Percentiles rank a stretch among this genome's conserved stretches.
Conservation (phyloP, 53 echinoderm and acorn worm species). For the Pentamera pediparva region DNA sequence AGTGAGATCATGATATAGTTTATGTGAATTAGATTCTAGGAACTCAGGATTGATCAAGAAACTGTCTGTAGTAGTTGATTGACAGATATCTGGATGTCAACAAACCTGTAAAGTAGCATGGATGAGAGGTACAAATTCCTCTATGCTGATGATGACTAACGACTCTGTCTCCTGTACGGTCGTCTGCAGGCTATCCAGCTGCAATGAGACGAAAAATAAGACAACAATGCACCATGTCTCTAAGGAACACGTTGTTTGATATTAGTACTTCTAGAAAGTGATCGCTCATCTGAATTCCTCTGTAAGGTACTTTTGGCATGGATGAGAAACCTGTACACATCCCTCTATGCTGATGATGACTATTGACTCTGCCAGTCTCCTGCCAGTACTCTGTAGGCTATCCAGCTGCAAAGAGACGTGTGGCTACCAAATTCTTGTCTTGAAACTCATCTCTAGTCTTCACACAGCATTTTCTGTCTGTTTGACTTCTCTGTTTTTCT, state of each 20-base stretch:
- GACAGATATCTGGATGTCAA: background rate
- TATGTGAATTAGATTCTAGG: background rate
- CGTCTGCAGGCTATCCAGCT: background rate
- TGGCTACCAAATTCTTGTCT: too few species aligned
- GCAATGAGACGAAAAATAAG: too few species aligned
- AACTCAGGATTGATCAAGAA: background rate
- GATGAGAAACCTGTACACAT: background rate
- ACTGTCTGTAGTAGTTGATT: background rate
- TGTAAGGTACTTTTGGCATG: too few species aligned
- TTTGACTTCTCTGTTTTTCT: too few species aligned
- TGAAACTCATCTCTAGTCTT: too few species aligned
- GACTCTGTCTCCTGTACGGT: background rate
- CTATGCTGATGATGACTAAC: conserved; percentile 1
- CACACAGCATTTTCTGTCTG: too few species aligned
- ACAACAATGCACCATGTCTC: too few species aligned
- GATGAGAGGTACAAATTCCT: background rate
- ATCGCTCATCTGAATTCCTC: too few species aligned
- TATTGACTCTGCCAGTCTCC: background rate
- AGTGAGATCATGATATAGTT: background rate
- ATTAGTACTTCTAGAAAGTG: too few species aligned
- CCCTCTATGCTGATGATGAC: conserved; percentile 1
- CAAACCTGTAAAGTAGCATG: conserved; percentile 14
- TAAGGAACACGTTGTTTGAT: too few species aligned
- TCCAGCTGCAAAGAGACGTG: background rate
- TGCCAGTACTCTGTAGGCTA: background rate